phyloP scores from a whole-genome alignment of 2,797 vertebrate species.

The Merluccius polli region DNA sequence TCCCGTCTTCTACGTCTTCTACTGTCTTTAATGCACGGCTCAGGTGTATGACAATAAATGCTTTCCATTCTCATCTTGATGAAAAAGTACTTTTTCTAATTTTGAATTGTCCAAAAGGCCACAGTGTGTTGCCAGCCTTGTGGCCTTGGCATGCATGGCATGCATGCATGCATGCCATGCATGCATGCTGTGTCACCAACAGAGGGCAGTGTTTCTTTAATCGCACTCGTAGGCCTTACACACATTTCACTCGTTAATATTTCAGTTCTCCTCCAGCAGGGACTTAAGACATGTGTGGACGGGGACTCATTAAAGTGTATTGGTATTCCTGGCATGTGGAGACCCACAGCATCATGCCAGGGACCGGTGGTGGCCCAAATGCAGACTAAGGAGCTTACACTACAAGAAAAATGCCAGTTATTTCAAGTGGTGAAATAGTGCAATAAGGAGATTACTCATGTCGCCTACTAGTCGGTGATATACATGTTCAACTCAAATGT shows the following conservation, averaged over 20 bases:
- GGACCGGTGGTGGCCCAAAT: constrained; percentile 45
- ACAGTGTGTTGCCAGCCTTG: background rate
- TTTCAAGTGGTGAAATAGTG: background rate
- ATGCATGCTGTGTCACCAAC: constrained; percentile 48
- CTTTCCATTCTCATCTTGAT: too few species aligned
- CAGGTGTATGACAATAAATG: too few species aligned
- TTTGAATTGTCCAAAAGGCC: background rate
- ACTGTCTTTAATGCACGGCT: too few species aligned
- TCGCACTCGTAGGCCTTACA: constrained; percentile 3
- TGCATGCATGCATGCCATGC: too few species aligned
- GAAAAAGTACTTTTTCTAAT: background rate
- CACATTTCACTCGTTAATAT: constrained; percentile 30
- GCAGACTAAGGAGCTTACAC: background rate
- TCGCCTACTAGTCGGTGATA: too few species aligned
- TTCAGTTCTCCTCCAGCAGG: constrained; percentile 17
- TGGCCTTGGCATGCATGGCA: constrained; percentile 23
- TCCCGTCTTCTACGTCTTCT: too few species aligned
- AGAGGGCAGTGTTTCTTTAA: constrained; percentile 55
- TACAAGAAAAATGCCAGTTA: background rate
- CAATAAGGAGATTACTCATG: background rate
- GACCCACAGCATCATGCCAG: constrained; percentile 50
- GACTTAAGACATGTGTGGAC: constrained; percentile 22
- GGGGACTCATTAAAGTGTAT: constrained; percentile 57
- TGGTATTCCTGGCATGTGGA: constrained; percentile 58
- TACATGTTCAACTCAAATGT: too few species aligned